These are phyloP conservation scores for Seriola dumerili DNA, from an alignment of 2,113 vertebrate species.

Conservation along the genomic window DNA sequence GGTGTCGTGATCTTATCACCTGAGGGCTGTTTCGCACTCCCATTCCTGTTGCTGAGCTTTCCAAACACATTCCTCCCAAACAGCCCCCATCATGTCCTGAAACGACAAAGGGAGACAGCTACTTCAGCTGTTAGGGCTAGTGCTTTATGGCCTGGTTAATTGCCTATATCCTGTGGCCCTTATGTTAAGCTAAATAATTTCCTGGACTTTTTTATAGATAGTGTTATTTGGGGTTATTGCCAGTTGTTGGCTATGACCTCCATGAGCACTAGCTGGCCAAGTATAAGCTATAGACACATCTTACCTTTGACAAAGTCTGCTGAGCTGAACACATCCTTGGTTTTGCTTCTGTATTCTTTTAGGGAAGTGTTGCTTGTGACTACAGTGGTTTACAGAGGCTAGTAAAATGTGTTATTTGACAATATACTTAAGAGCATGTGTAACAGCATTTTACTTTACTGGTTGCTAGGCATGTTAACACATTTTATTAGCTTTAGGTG, in stretches of 20 bases:
- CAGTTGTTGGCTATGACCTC: conserved; percentile 64
- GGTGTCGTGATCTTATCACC: conserved; percentile 83
- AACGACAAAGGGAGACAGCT: conserved; percentile 75
- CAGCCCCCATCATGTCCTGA: conserved; percentile 77
- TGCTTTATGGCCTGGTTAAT: conserved; percentile 78
- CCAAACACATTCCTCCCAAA: conserved; percentile 79
- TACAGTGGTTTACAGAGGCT: conserved; percentile 37
- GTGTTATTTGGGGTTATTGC: conserved; percentile 68
- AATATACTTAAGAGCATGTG: conserved; percentile 25
- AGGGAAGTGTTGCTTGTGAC: conserved; percentile 72
- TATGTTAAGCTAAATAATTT: conserved; percentile 79
- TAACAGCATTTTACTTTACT: conserved; percentile 13
- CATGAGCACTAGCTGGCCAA: conserved; percentile 10
- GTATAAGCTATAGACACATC: conserved; percentile 28
- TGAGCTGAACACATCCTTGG: conserved; percentile 59
- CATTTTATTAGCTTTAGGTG: not conserved
- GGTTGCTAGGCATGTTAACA: not conserved
- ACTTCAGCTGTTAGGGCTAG: conserved; percentile 75
- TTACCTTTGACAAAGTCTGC: conserved; percentile 49
- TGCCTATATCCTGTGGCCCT: conserved; percentile 79
- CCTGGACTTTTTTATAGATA: conserved; percentile 65
- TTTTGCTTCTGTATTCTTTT: conserved; percentile 80
- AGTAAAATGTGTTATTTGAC: conserved; percentile 53
- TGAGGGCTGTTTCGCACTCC: conserved; percentile 76
- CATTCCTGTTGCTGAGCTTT: conserved; percentile 71